Evolutionary conservation across 2,113 vertebrate species (phyloP).

Genomic region (Chitala chitala): DNA sequence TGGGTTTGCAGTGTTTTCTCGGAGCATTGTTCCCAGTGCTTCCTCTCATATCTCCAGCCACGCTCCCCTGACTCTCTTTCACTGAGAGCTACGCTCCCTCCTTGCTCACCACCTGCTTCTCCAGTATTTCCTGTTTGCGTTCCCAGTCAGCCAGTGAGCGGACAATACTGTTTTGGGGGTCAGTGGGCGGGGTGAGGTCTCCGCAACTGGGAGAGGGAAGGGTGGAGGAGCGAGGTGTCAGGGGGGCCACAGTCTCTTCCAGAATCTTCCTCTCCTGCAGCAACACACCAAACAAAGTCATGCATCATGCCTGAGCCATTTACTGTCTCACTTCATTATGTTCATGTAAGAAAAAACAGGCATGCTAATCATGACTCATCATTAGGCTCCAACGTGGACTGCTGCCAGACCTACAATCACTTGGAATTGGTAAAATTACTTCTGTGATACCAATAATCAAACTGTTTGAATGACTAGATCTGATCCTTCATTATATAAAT

Average conservation of each 20-base stretch:
- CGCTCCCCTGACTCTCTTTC: not conserved
- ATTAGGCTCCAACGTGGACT: not conserved
- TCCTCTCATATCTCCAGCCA: not conserved
- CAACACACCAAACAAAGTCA: not conserved
- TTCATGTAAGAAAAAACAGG: not conserved
- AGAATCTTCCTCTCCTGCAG: constrained; percentile 84
- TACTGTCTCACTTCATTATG: not conserved
- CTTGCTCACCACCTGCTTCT: constrained; percentile 29
- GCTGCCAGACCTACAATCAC: not conserved
- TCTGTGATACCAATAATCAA: not conserved
- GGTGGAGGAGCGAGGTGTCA: constrained; percentile 52
- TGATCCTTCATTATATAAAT: not conserved
- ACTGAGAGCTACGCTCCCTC: not conserved
- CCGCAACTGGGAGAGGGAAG: constrained; percentile 58
- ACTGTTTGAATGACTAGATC: not conserved
- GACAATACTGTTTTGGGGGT: constrained; percentile 31
- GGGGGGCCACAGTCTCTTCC: constrained; percentile 83
- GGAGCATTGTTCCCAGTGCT: not conserved
- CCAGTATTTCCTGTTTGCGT: constrained; percentile 37
- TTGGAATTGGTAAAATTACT: not conserved
- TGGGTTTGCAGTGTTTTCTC: not conserved
- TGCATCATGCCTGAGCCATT: not conserved
- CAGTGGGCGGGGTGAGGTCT: constrained; percentile 43
- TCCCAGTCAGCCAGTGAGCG: constrained; percentile 37
- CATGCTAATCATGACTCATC: not conserved